Base-by-base conservation (phyloP, 2,797 vertebrate genomes). In the Channallabes apus region DNA sequence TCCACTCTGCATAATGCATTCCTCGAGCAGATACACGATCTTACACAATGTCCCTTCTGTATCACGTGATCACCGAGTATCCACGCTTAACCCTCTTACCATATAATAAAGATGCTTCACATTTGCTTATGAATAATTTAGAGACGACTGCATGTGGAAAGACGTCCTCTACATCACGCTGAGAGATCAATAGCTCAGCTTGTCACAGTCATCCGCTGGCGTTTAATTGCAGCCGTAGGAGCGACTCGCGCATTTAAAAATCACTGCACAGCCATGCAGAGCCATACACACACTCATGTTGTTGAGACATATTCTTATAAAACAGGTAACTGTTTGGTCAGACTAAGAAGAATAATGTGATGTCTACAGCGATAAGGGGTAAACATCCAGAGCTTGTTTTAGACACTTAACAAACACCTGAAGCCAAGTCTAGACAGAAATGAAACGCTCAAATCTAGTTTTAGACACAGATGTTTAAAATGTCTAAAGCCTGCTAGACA, bases 121-220 rank as follows among this genome's bases (percentile, higher is more conserved):
- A 64, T 83, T 85, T 72, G 41, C 83, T 81, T 58, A 62, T 85
- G 69, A 86, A 87, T 88, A 80, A 88, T 83, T 85, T 83, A 72
- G 69, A 81, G 38, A 78, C 32, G 75, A 58, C 80, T 32, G 22
- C 59, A 73, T 79, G 73, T 73, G 67, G 61, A 86, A 82, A 84
- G 75, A 71, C 71, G 71, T 58, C 69, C 46, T 83, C 61, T 75
- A 72, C 76, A 65, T 80, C 83, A 85, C 87, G 41, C 59, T 77
- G 86, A 35, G 81, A 72, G 84, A 85, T 86, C 84, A 76, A 85
- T 86, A 32, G 80, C 82, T 80, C 85, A 84, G 59, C 22, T 85
- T 79, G 59, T 82, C 84, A 71, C 54, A 71, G 64, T 65, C 51
- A 64, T 75, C 46, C 41, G 7, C 46, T 79, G 84, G 41, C 67